Conservation (phyloP, 2,113 vertebrate species). For the Mesocricetus auratus region DNA sequence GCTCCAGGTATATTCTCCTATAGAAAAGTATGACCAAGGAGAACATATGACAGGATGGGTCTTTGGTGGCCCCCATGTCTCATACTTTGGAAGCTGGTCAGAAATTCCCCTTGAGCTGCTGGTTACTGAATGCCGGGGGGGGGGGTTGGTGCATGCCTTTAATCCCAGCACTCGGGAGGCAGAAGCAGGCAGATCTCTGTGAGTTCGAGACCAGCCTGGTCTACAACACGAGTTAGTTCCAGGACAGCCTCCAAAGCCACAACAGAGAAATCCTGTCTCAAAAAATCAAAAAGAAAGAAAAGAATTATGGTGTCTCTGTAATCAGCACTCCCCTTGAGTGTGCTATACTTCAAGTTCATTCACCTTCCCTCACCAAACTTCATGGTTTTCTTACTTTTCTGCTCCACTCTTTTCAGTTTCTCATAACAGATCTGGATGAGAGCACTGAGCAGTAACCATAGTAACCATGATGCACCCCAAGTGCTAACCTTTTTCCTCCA, state of each 20-base stretch:
- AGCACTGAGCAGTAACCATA: not conserved
- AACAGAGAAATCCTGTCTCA: no score
- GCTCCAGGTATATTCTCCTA: not conserved
- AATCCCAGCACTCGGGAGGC: no score
- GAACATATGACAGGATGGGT: not conserved
- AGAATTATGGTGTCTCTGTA: not conserved
- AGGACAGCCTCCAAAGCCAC: no score
- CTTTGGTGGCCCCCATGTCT: not conserved
- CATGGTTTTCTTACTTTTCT: not conserved
- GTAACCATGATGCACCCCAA: not conserved
- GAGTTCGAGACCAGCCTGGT: no score
- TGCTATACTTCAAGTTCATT: not conserved
- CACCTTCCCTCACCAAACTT: not conserved
- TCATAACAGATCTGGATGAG: not conserved
- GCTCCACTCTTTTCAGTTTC: not conserved
- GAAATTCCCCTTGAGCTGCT: not conserved
- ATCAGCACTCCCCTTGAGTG: not conserved
- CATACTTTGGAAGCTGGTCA: conserved; percentile 9
- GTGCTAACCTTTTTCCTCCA: not conserved
- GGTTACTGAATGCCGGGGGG: conserved; percentile 47
- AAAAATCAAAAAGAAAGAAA: no score
- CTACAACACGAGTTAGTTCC: no score
- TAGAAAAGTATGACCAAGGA: not conserved
- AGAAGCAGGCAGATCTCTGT: no score
- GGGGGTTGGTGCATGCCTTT: no score